Evolutionary conservation across 1,140 invertebrate genomes (phyloP), one percentile per base, ranked within the genome.

Genomic region (Apis cerana): DNA sequence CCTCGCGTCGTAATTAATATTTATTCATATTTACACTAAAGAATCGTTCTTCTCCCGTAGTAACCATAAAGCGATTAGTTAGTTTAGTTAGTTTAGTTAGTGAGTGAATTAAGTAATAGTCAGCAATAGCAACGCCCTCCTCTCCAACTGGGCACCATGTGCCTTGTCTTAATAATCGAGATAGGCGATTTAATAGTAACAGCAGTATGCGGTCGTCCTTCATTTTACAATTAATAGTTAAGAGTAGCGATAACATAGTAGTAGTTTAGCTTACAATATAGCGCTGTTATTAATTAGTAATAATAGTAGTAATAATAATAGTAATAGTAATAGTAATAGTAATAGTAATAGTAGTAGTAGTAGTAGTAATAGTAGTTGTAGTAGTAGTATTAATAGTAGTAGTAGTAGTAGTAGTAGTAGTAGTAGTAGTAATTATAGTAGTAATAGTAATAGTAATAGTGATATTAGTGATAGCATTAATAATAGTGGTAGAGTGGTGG

Each of bases 201-300:
- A 76, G 61, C 17, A 75, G 65, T 83, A 62, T 58, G 72, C 79
- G 58, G 62, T 81, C 61, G 61, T 59, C 33, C 17, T 12, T 67
- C 78, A 52, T 72, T 50, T 86, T 80, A 83, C 67, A 61, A 69
- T 77, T 82, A 76, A 80, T 90, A 90, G 81, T 82, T 82, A 89
- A 58, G 83, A 83, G 75, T 86, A 90, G 85, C 85, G 76, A 83
- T 88, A 86, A 84, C 75, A 69, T 85, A 86, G 87, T 87, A 84
- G 72, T 87, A 88, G 82, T 86, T 82, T 84, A 87, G 75, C 68
- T 61, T 88, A 65, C 75, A 84, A 80, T 83, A 61, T 83, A 61
- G 84, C 81, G 86, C 80, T 80, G 62, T 54, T 81, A 84, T 56
- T 75, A 78, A n/a, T 21, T 80, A 79, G 19, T 61, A 85, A 15